A percentile compares a stretch with the other conserved stretches of the same genome.
phyloP scores from a whole-genome alignment of 2,797 vertebrate genomes.

The Iguana delicatissima region DNA sequence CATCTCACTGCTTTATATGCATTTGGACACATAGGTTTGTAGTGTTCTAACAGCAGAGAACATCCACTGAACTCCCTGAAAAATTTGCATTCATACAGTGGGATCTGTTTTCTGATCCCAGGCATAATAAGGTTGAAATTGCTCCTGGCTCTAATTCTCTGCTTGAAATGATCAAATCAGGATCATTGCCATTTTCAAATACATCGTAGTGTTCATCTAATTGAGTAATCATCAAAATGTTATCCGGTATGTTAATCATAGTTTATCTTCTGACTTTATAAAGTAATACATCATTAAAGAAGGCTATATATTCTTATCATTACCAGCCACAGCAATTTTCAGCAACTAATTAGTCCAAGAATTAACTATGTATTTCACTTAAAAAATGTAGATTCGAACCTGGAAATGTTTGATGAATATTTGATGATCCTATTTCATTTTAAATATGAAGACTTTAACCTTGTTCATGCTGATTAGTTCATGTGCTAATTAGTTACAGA shows the following conservation, averaged over 20 bases:
- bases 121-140: neutral
- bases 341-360: constrained; percentile 54
- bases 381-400: constrained; percentile 23
- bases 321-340: constrained; percentile 20
- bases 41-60: neutral
- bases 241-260: constrained; percentile 33
- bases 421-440: constrained; percentile 51
- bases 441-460: constrained; percentile 34
- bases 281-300: constrained; percentile 44
- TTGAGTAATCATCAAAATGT: neutral
- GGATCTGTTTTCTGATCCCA: accelerated
- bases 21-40: neutral
- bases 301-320: constrained; percentile 21
- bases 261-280: constrained; percentile 40
- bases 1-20: neutral
- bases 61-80: neutral
- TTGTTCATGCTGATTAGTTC: constrained; percentile 22
- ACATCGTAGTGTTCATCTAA: neutral
- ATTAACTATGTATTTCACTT: constrained; percentile 28
- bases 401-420: constrained; percentile 40
- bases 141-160: neutral
- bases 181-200: neutral
- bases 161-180: constrained; percentile 26
- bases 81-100: neutral
- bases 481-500: constrained; percentile 43